Percentiles rank a stretch among this genome's conserved stretches.
Conservation (phyloP, 2,888 invertebrate species). For the Brenthis hecate region DNA sequence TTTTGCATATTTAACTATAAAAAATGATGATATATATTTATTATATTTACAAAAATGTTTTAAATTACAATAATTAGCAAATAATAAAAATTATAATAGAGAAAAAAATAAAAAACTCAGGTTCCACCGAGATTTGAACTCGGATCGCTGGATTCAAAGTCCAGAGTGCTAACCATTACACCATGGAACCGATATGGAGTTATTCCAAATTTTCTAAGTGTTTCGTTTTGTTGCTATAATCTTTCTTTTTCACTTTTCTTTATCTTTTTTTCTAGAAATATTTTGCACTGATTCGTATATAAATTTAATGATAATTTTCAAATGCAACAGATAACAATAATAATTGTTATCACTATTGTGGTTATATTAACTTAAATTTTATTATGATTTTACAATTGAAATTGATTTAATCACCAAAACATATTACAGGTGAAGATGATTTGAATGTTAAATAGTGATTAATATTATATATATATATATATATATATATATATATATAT, state of each 20-base stretch:
- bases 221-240: background rate
- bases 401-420: no score
- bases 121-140: constrained; percentile 92
- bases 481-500: no score
- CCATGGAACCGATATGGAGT: constrained; percentile 66
- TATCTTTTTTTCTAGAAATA: no score
- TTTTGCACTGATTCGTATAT: no score
- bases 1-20: background rate
- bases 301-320: no score
- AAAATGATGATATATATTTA: background rate
- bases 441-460: no score
- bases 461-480: no score
- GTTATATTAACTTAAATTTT: no score
- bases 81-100: constrained; percentile 4
- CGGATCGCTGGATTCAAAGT: constrained; percentile 92
- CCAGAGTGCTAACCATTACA: constrained; percentile 91
- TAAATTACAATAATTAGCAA: background rate
- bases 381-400: no score
- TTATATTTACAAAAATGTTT: background rate
- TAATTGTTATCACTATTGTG: no score
- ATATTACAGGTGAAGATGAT: no score
- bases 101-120: constrained; percentile 51
- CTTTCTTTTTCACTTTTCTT: background rate
- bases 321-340: no score
- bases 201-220: constrained; percentile 10